Evolutionary conservation across 2,888 invertebrate species (phyloP).

Genomic region (Cephus pygmeus): DNA sequence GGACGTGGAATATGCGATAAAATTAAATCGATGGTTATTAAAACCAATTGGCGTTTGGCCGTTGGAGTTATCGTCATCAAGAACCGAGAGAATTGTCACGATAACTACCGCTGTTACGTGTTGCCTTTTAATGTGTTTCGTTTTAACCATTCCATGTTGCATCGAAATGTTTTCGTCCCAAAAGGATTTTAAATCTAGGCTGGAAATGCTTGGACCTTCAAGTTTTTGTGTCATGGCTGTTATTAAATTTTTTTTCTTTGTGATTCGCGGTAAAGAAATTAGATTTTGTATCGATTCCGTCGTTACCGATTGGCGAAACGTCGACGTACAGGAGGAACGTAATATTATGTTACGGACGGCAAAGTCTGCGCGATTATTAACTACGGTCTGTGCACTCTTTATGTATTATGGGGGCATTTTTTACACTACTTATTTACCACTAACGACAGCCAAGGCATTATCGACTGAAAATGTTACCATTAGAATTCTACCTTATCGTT

Average conservation of each 20-base stretch:
- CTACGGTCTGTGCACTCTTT: conserved; percentile 30
- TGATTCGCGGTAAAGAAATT: conserved; percentile 26
- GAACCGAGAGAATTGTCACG: conserved; percentile 16
- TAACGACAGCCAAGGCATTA: background rate
- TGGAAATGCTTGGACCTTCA: conserved; percentile 45
- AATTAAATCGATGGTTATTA: conserved; percentile 35
- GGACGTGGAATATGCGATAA: conserved; percentile 28
- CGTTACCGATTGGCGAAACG: conserved; percentile 33
- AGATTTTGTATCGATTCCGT: conserved; percentile 32
- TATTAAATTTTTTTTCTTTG: conserved; percentile 40
- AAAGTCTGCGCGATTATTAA: conserved; percentile 29
- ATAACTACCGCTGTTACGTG: conserved; percentile 25
- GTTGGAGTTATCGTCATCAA: background rate
- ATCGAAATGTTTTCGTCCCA: conserved; percentile 37
- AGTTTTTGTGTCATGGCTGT: conserved; percentile 47
- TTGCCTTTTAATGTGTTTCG: conserved; percentile 37
- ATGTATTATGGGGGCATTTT: conserved; percentile 39
- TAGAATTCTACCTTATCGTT: background rate
- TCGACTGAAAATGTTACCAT: background rate
- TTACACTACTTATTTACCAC: conserved; percentile 15
- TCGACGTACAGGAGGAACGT: conserved; percentile 20
- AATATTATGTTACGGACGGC: conserved; percentile 34
- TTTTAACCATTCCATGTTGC: conserved; percentile 35
- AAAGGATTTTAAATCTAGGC: conserved; percentile 26
- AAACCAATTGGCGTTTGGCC: conserved; percentile 39